Evolutionary conservation across 2,888 invertebrate genomes (phyloP).

Genomic region (Galerucella pusilla): DNA sequence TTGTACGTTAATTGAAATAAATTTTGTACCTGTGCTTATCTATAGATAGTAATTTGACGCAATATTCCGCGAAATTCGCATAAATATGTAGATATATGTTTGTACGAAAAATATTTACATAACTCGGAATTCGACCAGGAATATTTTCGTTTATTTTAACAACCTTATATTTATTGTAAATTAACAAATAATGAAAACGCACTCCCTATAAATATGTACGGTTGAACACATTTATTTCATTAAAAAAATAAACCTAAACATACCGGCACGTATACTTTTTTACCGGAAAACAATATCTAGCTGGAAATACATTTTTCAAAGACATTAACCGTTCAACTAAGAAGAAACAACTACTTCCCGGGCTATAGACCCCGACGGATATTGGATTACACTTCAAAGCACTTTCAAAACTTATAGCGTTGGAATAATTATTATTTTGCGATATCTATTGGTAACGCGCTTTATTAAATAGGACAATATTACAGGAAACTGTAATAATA

Average conservation of each 20-base stretch:
- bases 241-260: background rate
- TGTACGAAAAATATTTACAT: slow-evolving; percentile 8
- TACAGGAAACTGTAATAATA: too few relatives aligned
- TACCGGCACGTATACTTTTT: background rate
- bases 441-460: too few relatives aligned
- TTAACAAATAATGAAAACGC: background rate
- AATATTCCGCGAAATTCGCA: slow-evolving; percentile 1
- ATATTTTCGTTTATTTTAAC: slow-evolving; percentile 11
- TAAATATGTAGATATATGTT: background rate
- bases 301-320: too few relatives aligned
- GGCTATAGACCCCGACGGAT: too few relatives aligned
- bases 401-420: too few relatives aligned
- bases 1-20: background rate
- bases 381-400: too few relatives aligned
- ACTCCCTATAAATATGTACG: background rate
- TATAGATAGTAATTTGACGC: slow-evolving; percentile 8
- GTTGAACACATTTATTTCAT: background rate
- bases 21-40: slow-evolving; percentile 1
- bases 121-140: slow-evolving; percentile 1
- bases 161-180: slow-evolving; percentile 5
- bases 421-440: too few relatives aligned
- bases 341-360: too few relatives aligned
- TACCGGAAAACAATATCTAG: too few relatives aligned
- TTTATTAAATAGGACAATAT: too few relatives aligned
- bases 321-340: too few relatives aligned